Evolutionary conservation across 2,888 invertebrate species (phyloP), one percentile per base, ranked within the genome.

Genomic region (Elysia crispata): DNA sequence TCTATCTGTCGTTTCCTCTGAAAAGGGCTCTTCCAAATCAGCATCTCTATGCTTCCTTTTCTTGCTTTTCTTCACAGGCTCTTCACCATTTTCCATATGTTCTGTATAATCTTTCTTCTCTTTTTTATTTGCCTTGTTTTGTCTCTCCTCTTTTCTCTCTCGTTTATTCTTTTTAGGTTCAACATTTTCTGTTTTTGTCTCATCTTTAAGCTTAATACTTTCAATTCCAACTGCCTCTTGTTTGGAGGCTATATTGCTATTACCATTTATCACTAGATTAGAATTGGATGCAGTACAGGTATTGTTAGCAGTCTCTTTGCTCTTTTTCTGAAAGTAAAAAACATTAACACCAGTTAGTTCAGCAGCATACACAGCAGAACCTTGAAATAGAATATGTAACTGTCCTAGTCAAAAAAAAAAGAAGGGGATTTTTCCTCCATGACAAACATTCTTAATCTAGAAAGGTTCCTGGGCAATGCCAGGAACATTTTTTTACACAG

Each of bases 1-100:
- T 41, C 5, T 41, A 11, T 3, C 41, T 41, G 41, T 11, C 41
- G 11, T 80, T 67, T 80, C 74, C 15, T 80, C 79, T 62, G 69
- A 64, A 33, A 69, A 54, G 28, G 73, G 50, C 50, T 74, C 41
- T 11, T 83, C 80, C 25, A 83, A 84, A 5, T 83, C 83, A 15
- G 73, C 79, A 31, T 81, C 86, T 64, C 82, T 30, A 74, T 77
- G 82, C 70, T 79, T 87, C 81, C 91, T 92, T 81, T 90, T 92
- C 83, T 79, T 83, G 64, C 75, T 79, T 74, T 74, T 81, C 67
- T 74, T 72, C 28, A 69, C 79, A 41, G 41, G 41, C 64, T 57
- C 81, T 25, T 81, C 81, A 20, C 50, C 79, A 72, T 23, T 66
- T 28, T 77, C 72, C 33, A 64, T 76, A 18, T 70, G 67, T 73